Base-by-base conservation (phyloP, 2,888 invertebrate genomes). In the Gnatocerus cornutus region DNA sequence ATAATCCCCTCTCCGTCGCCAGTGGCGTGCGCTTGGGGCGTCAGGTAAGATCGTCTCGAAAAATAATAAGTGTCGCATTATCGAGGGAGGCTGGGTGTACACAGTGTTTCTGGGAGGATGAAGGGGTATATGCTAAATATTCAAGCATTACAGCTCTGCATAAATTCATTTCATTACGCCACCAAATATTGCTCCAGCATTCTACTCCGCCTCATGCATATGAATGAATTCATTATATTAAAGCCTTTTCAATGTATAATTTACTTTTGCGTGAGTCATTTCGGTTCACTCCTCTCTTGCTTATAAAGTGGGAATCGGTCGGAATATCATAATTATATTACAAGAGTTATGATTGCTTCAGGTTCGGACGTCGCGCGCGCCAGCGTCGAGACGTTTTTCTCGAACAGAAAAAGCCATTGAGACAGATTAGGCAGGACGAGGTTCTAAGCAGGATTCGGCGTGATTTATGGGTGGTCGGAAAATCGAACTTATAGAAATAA, bases 251-350 rank as follows among this genome's bases (percentile, higher is more conserved):
- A 88, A 88, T 88, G 88, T 88, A 88, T 88, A 88, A 88, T 88
- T 88, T 88, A 88, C 88, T 88, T 88, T 88, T 88, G 88, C 88
- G 88, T 88, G 88, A 88, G 87, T 88, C 88, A 88, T 87, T 88
- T 88, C 87, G 87, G 83, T 83, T 81, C 82, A 79, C 82, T 80
- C 81, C 81, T 81, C 80, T 80, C 78, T 71, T 78, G 79, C 79
- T 81, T 81, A 80, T 80, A 81, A 82, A 82, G 81, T 82, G 81
- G 80, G 81, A 82, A 81, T 82, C 81, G 81, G 78, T 81, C 76
- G 77, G 80, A 83, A 82, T 83, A 83, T 81, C 81, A 81, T 82
- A 82, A 82, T 82, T 82, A 80, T 81, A 81, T 82, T 82, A 82
- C 78, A 71, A 73, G 75, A 76, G 74, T 76, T 76, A 71, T 76